These are phyloP conservation scores for Ips typographus DNA, from an alignment of 1,140 invertebrate species.

Conservation along the genomic window DNA sequence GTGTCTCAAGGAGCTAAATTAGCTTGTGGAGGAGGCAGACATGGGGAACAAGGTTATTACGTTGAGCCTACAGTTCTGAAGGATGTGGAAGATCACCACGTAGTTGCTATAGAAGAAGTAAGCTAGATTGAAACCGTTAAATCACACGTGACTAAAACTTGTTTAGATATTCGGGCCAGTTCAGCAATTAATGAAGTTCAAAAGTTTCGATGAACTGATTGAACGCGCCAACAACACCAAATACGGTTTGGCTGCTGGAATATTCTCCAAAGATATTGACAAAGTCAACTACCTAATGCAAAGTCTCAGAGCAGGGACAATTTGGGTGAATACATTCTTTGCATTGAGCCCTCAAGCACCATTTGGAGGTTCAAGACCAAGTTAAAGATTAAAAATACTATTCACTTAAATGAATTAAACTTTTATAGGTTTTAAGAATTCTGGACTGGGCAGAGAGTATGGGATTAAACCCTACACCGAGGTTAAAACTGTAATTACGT, in stretches of 20 bases:
- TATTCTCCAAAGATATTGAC: constrained; percentile 88
- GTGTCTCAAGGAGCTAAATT: constrained; percentile 88
- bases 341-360: constrained; percentile 74
- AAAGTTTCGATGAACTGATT: constrained; percentile 84
- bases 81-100: constrained; percentile 90
- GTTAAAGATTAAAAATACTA: background rate
- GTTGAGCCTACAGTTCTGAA: constrained; percentile 95
- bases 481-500: constrained; percentile 85
- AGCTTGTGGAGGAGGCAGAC: constrained; percentile 73
- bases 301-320: constrained; percentile 83
- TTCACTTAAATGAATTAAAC: background rate
- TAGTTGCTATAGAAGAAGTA: constrained; percentile 89
- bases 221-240: constrained; percentile 85
- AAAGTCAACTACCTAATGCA: constrained; percentile 74
- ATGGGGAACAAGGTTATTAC: constrained; percentile 83
- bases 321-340: constrained; percentile 96
- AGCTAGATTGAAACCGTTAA: background rate
- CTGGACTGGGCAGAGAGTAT: constrained; percentile 89
- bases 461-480: constrained; percentile 89
- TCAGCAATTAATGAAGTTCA: constrained; percentile 94
- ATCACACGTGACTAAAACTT: background rate
- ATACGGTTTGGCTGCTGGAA: constrained; percentile 90
- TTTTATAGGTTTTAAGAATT: constrained; percentile 81
- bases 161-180: constrained; percentile 95
- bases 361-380: constrained; percentile 65